phyloP scores from a whole-genome alignment of 2,888 invertebrate genomes.

The Silvanus unidentatus region DNA sequence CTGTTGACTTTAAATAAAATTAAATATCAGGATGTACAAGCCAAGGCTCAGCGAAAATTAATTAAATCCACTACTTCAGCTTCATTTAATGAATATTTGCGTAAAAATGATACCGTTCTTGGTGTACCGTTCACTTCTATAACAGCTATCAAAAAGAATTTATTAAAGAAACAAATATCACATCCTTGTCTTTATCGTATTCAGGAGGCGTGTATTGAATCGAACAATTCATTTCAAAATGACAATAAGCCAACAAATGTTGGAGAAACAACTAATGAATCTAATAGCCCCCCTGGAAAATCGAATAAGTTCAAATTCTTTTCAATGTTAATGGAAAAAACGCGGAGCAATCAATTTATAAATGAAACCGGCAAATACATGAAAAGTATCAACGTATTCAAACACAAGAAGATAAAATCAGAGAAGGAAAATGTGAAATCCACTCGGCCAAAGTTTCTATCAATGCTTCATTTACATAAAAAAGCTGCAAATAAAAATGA shows the following conservation, averaged over 20 bases:
- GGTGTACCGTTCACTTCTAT: conserved; percentile 51
- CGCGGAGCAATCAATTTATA: no score
- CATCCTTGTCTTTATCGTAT: conserved; percentile 19
- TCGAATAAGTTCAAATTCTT: no score
- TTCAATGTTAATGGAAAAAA: no score
- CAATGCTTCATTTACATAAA: no score
- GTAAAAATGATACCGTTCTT: conserved; percentile 48
- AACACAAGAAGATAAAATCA: no score
- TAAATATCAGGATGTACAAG: not conserved
- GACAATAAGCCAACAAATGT: not conserved
- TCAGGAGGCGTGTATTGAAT: no score
- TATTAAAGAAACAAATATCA: conserved; percentile 20
- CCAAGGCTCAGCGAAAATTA: not conserved
- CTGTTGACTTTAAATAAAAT: not conserved
- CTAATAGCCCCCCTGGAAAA: no score
- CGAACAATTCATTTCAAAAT: not conserved
- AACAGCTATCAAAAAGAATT: conserved; percentile 10
- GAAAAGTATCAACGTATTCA: no score
- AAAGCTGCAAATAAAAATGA: no score
- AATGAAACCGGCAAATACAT: no score
- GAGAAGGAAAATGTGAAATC: no score
- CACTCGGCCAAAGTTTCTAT: no score
- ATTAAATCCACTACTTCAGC: conserved; percentile 22
- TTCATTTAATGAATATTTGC: conserved; percentile 37
- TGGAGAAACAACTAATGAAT: not conserved